Evolutionary conservation across 1,140 invertebrate species (phyloP).

Genomic region (Brachionus rubens): DNA sequence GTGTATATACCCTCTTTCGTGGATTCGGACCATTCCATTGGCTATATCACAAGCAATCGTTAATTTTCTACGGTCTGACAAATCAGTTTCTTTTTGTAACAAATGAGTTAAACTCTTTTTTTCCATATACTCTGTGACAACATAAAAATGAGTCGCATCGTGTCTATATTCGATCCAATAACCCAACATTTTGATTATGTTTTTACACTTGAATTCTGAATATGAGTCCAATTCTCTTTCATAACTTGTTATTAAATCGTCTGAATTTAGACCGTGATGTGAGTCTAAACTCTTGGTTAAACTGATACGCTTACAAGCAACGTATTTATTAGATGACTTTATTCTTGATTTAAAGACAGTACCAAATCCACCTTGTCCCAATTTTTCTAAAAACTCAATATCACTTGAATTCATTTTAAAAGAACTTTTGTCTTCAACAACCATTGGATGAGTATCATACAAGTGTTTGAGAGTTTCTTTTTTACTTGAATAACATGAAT

Average conservation of each 20-base stretch:
- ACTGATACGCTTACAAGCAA: not conserved
- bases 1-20: not conserved
- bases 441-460: not conserved
- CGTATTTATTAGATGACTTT: not conserved
- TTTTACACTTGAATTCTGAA: not conserved
- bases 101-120: not conserved
- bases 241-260: not conserved
- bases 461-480: not conserved
- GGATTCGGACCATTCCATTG: not conserved
- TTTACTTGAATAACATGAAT: not conserved
- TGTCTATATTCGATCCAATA: not conserved
- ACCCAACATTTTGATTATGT: not conserved
- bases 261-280: no score
- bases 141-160: not conserved
- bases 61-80: not conserved
- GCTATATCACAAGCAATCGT: not conserved
- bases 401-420: not conserved
- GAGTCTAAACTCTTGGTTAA: no score
- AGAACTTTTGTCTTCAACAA: not conserved
- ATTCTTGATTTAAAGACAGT: not conserved
- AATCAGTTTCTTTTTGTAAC: not conserved
- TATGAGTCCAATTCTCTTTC: slow-evolving; percentile 18
- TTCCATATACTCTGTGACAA: not conserved
- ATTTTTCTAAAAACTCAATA: not conserved
- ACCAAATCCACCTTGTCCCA: not conserved